Evolutionary conservation across 2,113 vertebrate species (phyloP).

Genomic region (Etheostoma cragini): DNA sequence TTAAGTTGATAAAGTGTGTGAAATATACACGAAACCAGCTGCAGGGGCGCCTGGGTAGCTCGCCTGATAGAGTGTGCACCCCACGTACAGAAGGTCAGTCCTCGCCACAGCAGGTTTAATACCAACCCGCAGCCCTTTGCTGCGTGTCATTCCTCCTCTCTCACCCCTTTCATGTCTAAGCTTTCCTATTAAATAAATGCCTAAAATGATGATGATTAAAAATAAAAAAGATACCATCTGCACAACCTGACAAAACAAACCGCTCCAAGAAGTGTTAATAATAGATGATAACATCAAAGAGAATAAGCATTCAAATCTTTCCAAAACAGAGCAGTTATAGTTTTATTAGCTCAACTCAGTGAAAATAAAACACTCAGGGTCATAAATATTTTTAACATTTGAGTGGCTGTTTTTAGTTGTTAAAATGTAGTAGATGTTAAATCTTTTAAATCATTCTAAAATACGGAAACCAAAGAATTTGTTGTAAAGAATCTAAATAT

Average conservation of each 20-base stretch:
- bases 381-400: constrained; percentile 42
- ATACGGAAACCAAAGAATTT: constrained; percentile 1
- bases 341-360: constrained; percentile 56
- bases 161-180: no score
- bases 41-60: no score
- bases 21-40: constrained; percentile 30
- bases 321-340: constrained; percentile 52
- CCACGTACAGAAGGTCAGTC: no score
- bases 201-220: no score
- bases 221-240: constrained; percentile 34
- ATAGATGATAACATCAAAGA: constrained; percentile 71
- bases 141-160: no score
- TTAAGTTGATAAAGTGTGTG: constrained; percentile 13
- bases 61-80: no score
- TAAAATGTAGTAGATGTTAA: constrained; percentile 19
- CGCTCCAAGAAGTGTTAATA: constrained; percentile 63
- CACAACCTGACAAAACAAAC: constrained; percentile 56
- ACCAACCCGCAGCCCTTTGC: no score
- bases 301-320: constrained; percentile 49
- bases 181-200: no score
- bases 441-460: not conserved
- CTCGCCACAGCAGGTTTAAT: no score
- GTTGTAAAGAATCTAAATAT: constrained; percentile 4
- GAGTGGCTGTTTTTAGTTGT: constrained; percentile 34
- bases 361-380: constrained; percentile 36